Conservation (phyloP, 2,888 invertebrate species). For the Clusia tigrina region DNA sequence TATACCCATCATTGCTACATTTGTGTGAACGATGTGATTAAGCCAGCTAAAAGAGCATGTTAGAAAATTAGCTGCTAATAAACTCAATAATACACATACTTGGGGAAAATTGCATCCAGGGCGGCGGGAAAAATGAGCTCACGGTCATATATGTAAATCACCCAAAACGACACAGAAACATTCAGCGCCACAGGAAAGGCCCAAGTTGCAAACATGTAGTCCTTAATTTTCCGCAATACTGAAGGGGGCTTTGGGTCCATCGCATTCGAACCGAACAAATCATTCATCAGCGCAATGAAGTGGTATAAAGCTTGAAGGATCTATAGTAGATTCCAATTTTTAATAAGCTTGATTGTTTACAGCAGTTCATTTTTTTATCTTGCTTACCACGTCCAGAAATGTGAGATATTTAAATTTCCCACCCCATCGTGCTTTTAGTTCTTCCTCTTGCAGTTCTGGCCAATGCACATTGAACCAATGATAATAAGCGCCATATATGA, state of each 20-base stretch:
- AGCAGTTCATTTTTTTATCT: neutral
- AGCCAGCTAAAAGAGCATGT: constrained; percentile 72
- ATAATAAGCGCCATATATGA: constrained; percentile 74
- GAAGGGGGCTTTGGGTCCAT: constrained; percentile 66
- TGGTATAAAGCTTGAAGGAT: constrained; percentile 80
- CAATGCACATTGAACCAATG: constrained; percentile 70
- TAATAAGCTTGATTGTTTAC: neutral
- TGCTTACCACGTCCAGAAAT: constrained; percentile 79
- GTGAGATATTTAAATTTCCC: constrained; percentile 85
- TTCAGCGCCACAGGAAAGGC: constrained; percentile 82
- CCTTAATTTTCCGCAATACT: constrained; percentile 72
- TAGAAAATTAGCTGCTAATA: neutral
- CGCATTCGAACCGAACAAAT: constrained; percentile 75
- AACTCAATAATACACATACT: constrained; percentile 42
- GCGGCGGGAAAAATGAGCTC: constrained; percentile 86
- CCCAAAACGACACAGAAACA: constrained; percentile 88
- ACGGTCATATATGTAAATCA: constrained; percentile 83
- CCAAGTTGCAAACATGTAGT: constrained; percentile 72
- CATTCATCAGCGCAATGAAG: constrained; percentile 76
- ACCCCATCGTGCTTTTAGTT: constrained; percentile 65
- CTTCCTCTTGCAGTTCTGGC: constrained; percentile 39
- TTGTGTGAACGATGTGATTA: constrained; percentile 91
- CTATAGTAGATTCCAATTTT: constrained; percentile 63
- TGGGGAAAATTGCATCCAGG: constrained; percentile 83
- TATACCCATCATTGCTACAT: constrained; percentile 78